phyloP scores from a whole-genome alignment of 1,140 invertebrate species.

The Halesus radiatus region DNA sequence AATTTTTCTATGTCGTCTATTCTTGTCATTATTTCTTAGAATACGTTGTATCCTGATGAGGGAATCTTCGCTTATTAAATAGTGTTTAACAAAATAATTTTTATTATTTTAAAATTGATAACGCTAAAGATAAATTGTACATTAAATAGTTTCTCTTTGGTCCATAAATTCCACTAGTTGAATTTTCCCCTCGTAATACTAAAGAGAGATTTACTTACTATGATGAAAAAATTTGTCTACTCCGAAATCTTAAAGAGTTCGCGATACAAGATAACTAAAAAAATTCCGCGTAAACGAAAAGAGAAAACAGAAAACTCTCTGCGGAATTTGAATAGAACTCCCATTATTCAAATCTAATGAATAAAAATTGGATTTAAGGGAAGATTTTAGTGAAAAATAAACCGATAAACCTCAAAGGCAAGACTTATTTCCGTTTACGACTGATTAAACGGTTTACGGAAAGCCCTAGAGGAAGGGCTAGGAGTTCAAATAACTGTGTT shows the following conservation, averaged over 20 bases:
- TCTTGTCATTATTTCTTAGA: too few species aligned
- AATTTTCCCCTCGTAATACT: not conserved
- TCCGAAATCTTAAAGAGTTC: conserved; percentile 19
- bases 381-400: conserved; percentile 26
- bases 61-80: too few species aligned
- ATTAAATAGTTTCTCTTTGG: too few species aligned
- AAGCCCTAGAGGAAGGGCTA: conserved; percentile 2
- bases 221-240: conserved; percentile 7
- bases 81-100: too few species aligned
- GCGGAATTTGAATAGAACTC: conserved; percentile 27
- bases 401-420: conserved; percentile 30
- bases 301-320: conserved; percentile 22
- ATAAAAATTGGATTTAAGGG: conserved; percentile 33
- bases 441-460: conserved; percentile 19
- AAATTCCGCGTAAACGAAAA: not conserved
- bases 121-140: too few species aligned
- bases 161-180: too few species aligned
- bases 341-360: conserved; percentile 37
- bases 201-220: conserved; percentile 16
- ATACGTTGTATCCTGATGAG: too few species aligned
- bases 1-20: too few species aligned
- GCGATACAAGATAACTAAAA: conserved; percentile 22
- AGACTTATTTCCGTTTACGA: conserved; percentile 32
- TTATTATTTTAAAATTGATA: too few species aligned
- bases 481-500: conserved; percentile 10